Conservation (phyloP, 2,888 invertebrate genomes). For the Ypsolopha sequella region DNA sequence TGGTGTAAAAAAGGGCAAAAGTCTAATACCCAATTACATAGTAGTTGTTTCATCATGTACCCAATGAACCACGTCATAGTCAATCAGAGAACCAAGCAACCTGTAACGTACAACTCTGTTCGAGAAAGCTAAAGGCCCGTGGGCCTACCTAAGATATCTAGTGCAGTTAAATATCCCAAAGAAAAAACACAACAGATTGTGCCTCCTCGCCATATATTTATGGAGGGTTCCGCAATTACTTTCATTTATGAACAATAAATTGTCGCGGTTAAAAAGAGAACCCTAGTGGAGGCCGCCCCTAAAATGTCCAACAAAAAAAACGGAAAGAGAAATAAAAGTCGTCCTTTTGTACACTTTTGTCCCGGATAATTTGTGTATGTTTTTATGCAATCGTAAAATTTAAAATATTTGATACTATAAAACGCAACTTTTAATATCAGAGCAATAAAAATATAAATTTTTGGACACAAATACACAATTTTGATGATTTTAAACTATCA, state of each 20-base stretch:
- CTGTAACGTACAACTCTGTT: too few species aligned
- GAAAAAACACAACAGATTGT: background rate
- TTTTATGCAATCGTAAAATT: conserved; percentile 3
- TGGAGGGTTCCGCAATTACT: conserved; percentile 7
- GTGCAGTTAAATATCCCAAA: background rate
- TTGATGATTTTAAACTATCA: too few species aligned
- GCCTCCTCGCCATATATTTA: too few species aligned
- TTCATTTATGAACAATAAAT: conserved; percentile 12
- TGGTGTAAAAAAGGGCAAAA: too few species aligned
- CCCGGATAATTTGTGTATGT: conserved; percentile 2
- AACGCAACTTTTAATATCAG: background rate
- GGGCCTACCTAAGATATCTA: background rate
- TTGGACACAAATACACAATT: too few species aligned
- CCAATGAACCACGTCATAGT: too few species aligned
- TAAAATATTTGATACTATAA: background rate
- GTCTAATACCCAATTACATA: too few species aligned
- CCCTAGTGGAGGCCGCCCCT: background rate
- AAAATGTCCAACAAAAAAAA: background rate
- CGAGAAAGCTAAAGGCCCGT: too few species aligned
- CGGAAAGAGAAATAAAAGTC: background rate
- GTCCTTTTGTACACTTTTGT: background rate
- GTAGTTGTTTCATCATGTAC: too few species aligned
- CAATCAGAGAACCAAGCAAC: too few species aligned
- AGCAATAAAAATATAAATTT: too few species aligned
- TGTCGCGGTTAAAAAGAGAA: conserved; percentile 5